These are phyloP conservation scores for Agrotis exclamationis DNA, from an alignment of 2,888 invertebrate species.

Conservation along the genomic window DNA sequence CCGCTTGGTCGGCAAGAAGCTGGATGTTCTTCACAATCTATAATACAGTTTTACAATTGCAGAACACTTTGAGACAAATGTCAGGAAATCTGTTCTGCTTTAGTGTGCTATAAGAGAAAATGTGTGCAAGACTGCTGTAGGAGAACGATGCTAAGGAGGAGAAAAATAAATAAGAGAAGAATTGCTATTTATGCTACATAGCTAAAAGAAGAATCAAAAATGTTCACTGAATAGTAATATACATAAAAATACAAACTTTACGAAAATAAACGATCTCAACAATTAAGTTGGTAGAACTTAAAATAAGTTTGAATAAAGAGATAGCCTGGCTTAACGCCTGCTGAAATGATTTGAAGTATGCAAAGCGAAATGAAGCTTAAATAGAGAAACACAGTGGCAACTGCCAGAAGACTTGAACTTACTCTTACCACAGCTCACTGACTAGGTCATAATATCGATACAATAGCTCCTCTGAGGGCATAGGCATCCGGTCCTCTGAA, in stretches of 20 bases:
- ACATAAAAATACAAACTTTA: neutral
- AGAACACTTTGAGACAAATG: slow-evolving; percentile 54
- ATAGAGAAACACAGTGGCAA: slow-evolving; percentile 41
- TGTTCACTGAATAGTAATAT: neutral
- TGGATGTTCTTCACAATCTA: slow-evolving; percentile 27
- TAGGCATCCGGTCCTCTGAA: slow-evolving; percentile 78
- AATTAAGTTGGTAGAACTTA: neutral
- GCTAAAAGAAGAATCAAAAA: slow-evolving; percentile 21
- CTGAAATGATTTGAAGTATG: slow-evolving; percentile 22
- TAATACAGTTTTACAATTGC: slow-evolving; percentile 48
- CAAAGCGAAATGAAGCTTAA: slow-evolving; percentile 49
- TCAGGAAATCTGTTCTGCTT: slow-evolving; percentile 60
- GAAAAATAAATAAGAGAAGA: slow-evolving; percentile 23
- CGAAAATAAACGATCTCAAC: neutral
- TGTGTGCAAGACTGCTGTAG: slow-evolving; percentile 48
- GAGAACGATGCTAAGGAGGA: slow-evolving; percentile 27
- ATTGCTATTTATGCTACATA: slow-evolving; percentile 44
- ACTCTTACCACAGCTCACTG: slow-evolving; percentile 84
- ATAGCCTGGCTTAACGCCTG: neutral
- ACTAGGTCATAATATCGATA: slow-evolving; percentile 84
- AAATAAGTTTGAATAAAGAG: slow-evolving; percentile 4
- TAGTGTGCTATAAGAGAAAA: slow-evolving; percentile 57
- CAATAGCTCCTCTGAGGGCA: slow-evolving; percentile 79
- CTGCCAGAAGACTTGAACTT: slow-evolving; percentile 56
- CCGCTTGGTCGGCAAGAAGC: slow-evolving; percentile 3